Evolutionary conservation across 2,797 vertebrate genomes (phyloP).

Genomic region (Amniataba percoides): DNA sequence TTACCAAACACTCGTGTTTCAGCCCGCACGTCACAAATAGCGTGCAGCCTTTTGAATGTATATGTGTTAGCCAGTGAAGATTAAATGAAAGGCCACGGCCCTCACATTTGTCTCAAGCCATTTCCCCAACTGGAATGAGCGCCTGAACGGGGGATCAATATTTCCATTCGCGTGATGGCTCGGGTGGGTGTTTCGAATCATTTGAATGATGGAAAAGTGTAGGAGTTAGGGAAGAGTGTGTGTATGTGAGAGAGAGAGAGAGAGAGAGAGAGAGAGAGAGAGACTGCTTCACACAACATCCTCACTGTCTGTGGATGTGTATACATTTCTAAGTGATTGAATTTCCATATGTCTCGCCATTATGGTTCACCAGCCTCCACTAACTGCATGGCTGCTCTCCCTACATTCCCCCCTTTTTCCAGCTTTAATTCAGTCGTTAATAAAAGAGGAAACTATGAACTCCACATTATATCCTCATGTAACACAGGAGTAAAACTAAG

Average conservation of each 20-base stretch:
- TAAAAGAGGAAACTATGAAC: constrained; percentile 4
- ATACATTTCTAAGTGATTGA: constrained; percentile 15
- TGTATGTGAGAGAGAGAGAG: neutral
- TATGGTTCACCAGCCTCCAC: constrained; percentile 4
- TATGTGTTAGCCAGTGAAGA: constrained; percentile 28
- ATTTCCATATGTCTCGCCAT: constrained; percentile 16
- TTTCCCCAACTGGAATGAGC: constrained; percentile 37
- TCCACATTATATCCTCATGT: neutral
- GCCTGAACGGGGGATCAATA: constrained; percentile 64
- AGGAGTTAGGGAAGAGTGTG: constrained; percentile 10
- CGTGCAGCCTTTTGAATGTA: constrained; percentile 4
- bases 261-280: constrained; percentile 1
- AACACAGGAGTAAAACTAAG: neutral
- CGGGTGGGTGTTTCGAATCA: constrained; percentile 67
- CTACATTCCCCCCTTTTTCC: neutral
- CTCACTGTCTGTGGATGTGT: neutral
- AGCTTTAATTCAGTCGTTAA: neutral
- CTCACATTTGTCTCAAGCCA: constrained; percentile 34
- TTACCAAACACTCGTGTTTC: constrained; percentile 14
- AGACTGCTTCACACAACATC: neutral
- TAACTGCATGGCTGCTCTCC: neutral
- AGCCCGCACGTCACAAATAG: neutral
- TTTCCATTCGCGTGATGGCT: constrained; percentile 64
- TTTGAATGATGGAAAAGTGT: constrained; percentile 58
- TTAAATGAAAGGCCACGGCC: constrained; percentile 43